phyloP scores from a whole-genome alignment of 1,140 invertebrate genomes.

The Belonocnema kinseyi region DNA sequence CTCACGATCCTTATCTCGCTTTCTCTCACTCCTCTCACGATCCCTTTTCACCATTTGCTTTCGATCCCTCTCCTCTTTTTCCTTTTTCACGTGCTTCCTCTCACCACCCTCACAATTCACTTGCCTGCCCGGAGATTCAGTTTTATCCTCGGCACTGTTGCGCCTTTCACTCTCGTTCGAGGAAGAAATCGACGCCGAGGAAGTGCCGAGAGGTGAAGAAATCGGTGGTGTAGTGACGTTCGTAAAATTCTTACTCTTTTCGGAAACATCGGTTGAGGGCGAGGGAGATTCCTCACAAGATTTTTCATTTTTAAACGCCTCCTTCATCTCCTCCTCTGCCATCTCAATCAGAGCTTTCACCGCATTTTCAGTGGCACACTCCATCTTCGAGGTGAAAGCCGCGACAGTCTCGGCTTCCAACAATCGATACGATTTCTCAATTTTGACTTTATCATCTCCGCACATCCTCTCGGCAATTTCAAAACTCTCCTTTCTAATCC shows the following conservation, averaged over 20 bases:
- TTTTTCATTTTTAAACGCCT: constrained; percentile 55
- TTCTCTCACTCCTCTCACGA: constrained; percentile 35
- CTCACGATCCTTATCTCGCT: constrained; percentile 35
- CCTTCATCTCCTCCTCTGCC: constrained; percentile 72
- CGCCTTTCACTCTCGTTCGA: constrained; percentile 48
- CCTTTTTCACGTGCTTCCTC: constrained; percentile 42
- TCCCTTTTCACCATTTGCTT: constrained; percentile 46
- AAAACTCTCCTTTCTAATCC: constrained; percentile 66
- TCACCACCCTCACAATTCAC: background rate
- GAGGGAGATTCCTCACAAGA: background rate
- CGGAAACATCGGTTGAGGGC: background rate
- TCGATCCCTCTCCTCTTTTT: constrained; percentile 42
- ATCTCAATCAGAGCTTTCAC: constrained; percentile 73
- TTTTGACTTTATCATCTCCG: constrained; percentile 55
- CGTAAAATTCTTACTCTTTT: constrained; percentile 11
- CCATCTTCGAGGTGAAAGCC: constrained; percentile 68
- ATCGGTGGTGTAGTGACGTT: background rate
- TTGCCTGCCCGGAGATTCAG: constrained; percentile 24
- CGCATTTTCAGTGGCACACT: constrained; percentile 71
- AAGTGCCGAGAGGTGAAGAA: background rate
- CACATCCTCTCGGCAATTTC: constrained; percentile 63
- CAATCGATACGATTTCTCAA: constrained; percentile 59
- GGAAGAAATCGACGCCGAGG: constrained; percentile 37
- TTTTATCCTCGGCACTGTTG: constrained; percentile 49
- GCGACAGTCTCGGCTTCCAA: constrained; percentile 64